These are phyloP conservation scores for Thermophis baileyi DNA, from an alignment of 2,113 vertebrate species.

Conservation along the genomic window DNA sequence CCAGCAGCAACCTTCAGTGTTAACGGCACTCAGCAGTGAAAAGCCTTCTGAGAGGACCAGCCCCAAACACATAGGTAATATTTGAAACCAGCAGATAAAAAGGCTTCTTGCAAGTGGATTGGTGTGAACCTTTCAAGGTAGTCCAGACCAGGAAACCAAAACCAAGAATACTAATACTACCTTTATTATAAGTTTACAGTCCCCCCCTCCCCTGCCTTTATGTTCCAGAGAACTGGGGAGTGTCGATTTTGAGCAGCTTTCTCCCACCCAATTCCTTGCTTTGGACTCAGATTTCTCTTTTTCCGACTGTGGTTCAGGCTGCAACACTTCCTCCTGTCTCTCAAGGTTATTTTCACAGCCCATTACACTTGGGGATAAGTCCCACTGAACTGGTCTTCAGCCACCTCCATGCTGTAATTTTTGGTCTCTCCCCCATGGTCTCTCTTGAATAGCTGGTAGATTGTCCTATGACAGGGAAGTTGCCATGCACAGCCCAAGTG, in stretches of 20 bases:
- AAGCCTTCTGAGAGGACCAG: conserved; percentile 83
- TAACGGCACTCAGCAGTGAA: conserved; percentile 78
- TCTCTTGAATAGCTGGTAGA: background rate
- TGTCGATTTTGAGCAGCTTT: background rate
- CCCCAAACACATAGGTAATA: conserved; percentile 92
- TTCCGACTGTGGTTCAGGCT: background rate
- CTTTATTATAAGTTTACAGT: background rate
- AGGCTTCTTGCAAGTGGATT: background rate
- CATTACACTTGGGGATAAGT: background rate
- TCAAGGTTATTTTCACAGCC: background rate
- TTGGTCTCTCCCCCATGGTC: no score
- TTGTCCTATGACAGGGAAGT: background rate
- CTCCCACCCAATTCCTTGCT: background rate
- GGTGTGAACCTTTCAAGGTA: background rate
- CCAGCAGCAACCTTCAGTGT: conserved; percentile 71
- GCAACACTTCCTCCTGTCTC: background rate
- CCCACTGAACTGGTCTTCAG: background rate
- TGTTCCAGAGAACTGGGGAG: background rate
- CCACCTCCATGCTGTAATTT: background rate
- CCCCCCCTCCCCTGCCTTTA: background rate
- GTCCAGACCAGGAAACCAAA: background rate
- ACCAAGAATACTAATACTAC: background rate
- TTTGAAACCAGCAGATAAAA: background rate
- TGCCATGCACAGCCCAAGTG: background rate
- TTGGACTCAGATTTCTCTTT: background rate